A percentile compares a stretch with the other conserved stretches of the same genome.
These are phyloP conservation scores for Achlya flavicornis DNA, from an alignment of 2,888 invertebrate genomes.

Conservation along the genomic window DNA sequence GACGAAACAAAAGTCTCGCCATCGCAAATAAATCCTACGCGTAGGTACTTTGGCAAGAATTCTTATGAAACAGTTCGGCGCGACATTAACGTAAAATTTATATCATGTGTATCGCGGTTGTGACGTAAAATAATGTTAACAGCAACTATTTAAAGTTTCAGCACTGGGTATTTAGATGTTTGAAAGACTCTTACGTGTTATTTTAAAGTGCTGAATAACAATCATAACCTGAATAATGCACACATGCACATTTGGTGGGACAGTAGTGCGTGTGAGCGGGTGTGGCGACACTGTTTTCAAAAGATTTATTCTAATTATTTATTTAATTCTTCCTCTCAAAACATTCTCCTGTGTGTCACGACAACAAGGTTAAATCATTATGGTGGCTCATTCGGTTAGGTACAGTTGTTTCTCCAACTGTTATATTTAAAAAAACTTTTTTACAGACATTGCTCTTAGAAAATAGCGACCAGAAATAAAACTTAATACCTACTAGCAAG, in stretches of 20 bases:
- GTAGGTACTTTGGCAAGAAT: constrained; percentile 42
- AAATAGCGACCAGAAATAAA: too few species aligned
- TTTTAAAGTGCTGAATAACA: constrained; percentile 4
- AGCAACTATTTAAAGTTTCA: constrained; percentile 10
- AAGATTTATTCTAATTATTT: not conserved
- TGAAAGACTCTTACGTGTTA: not conserved
- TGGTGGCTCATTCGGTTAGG: too few species aligned
- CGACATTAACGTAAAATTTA: constrained; percentile 42
- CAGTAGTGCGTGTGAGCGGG: not conserved
- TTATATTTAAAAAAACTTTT: too few species aligned
- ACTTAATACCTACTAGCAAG: too few species aligned
- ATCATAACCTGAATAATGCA: not conserved
- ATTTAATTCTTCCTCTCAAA: not conserved
- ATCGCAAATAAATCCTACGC: constrained; percentile 28
- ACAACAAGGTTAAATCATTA: too few species aligned
- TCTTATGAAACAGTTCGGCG: constrained; percentile 32
- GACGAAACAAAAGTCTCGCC: constrained; percentile 25
- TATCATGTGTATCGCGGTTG: constrained; percentile 22
- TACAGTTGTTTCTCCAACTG: too few species aligned
- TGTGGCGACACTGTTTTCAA: not conserved
- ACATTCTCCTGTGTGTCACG: too few species aligned
- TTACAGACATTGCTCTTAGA: too few species aligned
- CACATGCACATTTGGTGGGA: too few species aligned
- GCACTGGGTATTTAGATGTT: constrained; percentile 9
- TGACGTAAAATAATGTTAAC: constrained; percentile 29